These are phyloP conservation scores for Trissoscelio sp. DNA, from an alignment of 2,888 invertebrate genomes.

Conservation along the genomic window DNA sequence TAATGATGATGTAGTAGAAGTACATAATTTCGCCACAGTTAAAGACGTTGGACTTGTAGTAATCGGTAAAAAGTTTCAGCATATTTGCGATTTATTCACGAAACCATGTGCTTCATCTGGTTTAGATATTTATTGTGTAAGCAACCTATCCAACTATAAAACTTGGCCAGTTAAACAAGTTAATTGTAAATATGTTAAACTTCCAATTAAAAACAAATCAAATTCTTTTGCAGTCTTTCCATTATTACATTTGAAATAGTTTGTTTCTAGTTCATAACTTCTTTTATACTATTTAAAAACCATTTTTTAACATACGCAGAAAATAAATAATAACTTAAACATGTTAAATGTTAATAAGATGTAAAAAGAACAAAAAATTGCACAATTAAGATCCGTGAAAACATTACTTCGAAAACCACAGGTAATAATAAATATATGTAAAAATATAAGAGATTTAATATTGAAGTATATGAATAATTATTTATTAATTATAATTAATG, in stretches of 20 bases:
- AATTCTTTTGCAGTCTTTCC: neutral
- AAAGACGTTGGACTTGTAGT: neutral
- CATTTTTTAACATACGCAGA: no score
- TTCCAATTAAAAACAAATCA: neutral
- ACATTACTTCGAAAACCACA: no score
- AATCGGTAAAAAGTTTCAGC: slow-evolving; percentile 2
- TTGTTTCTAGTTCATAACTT: no score
- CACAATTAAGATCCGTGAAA: no score
- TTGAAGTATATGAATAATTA: no score
- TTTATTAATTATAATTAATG: no score
- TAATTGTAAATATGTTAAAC: slow-evolving; percentile 9
- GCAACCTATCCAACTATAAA: neutral
- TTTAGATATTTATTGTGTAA: slow-evolving; percentile 2
- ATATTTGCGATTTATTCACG: neutral
- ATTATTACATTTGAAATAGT: slow-evolving; percentile 12
- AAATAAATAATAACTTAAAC: no score
- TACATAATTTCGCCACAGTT: slow-evolving; percentile 7
- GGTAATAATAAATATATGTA: no score
- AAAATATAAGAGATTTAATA: no score
- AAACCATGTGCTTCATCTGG: neutral
- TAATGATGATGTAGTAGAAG: neutral
- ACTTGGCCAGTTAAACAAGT: neutral
- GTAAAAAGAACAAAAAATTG: no score
- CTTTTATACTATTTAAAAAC: no score
- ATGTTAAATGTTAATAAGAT: no score